Conservation (phyloP, 2,797 vertebrate species). For the Peromyscus nudipes region DNA sequence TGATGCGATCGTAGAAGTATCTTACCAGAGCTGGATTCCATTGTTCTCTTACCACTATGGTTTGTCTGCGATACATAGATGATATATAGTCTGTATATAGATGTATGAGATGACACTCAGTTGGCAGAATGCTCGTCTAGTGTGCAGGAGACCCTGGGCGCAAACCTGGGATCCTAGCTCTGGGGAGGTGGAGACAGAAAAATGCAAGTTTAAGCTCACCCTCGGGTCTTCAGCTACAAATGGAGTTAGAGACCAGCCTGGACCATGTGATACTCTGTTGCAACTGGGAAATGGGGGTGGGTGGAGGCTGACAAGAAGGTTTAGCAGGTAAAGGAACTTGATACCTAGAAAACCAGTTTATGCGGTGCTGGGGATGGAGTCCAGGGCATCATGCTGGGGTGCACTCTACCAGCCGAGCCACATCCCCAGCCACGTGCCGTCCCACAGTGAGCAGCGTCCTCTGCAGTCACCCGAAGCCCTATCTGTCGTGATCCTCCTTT, state of each 20-base stretch:
- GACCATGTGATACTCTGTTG: background rate
- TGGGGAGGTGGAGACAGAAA: background rate
- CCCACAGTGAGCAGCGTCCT: background rate
- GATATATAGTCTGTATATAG: background rate
- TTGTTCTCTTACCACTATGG: background rate
- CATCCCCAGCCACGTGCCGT: background rate
- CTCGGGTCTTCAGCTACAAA: background rate
- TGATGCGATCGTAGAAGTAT: background rate
- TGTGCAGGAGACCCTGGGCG: too few relatives aligned
- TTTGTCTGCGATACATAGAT: too few relatives aligned
- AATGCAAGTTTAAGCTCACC: too few relatives aligned
- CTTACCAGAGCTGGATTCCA: background rate
- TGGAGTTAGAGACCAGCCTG: background rate
- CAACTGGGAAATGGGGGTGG: background rate
- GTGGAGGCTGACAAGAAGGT: background rate
- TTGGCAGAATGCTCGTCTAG: background rate
- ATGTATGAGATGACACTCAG: background rate
- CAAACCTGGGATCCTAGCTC: background rate
- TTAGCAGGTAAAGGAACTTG: background rate
- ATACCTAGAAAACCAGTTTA: background rate
- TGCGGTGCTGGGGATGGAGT: background rate
- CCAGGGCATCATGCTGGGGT: background rate
- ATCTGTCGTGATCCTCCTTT: background rate
- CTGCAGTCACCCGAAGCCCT: background rate
- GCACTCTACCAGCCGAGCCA: background rate